Base-by-base conservation (phyloP, 2,797 vertebrate species). In the Moxostoma hubbsi region DNA sequence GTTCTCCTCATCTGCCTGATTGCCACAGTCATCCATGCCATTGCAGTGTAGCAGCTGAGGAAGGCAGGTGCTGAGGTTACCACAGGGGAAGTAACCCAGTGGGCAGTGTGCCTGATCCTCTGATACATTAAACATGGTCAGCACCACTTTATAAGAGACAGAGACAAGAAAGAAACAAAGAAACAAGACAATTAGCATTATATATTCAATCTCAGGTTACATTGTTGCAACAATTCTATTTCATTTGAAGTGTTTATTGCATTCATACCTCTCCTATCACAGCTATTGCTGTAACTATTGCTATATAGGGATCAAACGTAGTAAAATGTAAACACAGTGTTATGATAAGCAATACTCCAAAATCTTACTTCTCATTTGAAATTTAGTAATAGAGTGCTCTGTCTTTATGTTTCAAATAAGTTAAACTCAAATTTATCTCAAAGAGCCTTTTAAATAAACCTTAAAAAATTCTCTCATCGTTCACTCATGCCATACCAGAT, bases 11-110 rank as follows among this genome's bases (percentile, higher is more conserved):
- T 99, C 98, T 0, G 96, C 96, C 8, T 82, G 90, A 80, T 99
- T 98, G 10, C 95, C 96, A 6, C 98, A 99, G 93, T 99, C 96
- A 12, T 98, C 94, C 57, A 95, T 93, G 0, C 97, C 96, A 0
- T 99, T 98, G 76, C 98, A 99, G 83, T 99, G 98, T 67, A 99
- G 94, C 1, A 93, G 88, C 80, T 99, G 98, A 5, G 97, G 97
- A 77, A 99, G 93, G 79, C 98, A 99, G 81, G 92, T 88, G 0
- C 91, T 96, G 84, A 95, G 86, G 80, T 98, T 98, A 16, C 97
- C 98, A 79, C 98, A 99, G 0, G 98, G 96, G 82, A 99, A 99
- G 85, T 95, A 96, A 82, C 98, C 97, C 8, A 98, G 93, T 2
- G 96, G 93, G 16, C 98, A 98, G 0, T 73, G 79, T 1, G 70